Evolutionary conservation across 2,113 vertebrate species (phyloP).

Genomic region (Gyps fulvus): DNA sequence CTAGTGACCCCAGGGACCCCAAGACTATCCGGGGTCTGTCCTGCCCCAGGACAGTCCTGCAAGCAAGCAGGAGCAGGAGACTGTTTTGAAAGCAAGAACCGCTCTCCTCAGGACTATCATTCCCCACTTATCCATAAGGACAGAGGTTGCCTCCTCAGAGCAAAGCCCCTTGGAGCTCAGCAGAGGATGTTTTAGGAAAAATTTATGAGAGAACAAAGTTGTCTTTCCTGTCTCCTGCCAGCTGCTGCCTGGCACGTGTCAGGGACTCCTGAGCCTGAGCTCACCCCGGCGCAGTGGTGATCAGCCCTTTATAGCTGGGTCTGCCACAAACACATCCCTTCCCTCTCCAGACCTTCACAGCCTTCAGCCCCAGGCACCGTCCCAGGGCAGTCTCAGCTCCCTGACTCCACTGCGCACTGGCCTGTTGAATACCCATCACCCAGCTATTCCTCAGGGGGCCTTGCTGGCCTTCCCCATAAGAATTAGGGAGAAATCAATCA

Average conservation of each 20-base stretch:
- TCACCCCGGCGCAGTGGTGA: rapidly evolving
- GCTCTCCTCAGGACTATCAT: not conserved
- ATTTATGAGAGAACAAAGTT: not conserved
- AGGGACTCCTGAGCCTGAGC: not conserved
- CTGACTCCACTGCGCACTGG: not conserved
- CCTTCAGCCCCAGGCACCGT: not conserved
- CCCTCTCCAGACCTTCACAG: not conserved
- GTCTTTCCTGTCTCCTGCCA: not conserved
- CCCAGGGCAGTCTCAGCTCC: not conserved
- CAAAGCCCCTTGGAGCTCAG: not conserved
- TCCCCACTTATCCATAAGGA: not conserved
- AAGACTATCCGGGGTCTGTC: rapidly evolving
- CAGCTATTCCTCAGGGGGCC: not conserved
- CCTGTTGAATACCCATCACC: not conserved
- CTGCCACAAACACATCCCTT: not conserved
- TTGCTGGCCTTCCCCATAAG: not conserved
- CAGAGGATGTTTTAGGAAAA: not conserved
- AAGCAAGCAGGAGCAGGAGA: not conserved
- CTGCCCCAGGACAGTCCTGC: not conserved
- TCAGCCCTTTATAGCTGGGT: not conserved
- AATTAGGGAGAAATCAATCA: not conserved
- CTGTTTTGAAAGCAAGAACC: not conserved
- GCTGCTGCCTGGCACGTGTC: not conserved
- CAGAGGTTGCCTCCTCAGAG: not conserved
- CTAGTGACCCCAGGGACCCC: rapidly evolving